Evolutionary conservation across 2,888 invertebrate species (phyloP).

Genomic region (Blera fallax): DNA sequence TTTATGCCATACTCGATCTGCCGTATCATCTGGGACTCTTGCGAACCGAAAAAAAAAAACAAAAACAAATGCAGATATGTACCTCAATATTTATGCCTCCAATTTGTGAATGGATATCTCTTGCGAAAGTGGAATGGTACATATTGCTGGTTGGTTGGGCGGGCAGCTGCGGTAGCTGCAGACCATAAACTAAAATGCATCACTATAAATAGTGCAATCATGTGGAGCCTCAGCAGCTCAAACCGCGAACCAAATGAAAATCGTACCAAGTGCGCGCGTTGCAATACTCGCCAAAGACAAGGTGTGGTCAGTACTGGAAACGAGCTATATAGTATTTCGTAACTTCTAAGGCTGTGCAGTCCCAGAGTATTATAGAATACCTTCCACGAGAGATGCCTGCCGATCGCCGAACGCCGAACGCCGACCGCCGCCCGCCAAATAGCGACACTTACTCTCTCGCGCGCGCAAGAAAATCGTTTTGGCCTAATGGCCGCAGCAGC

Average conservation of each 20-base stretch:
- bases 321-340: constrained; percentile 71
- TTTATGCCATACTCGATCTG: constrained; percentile 6
- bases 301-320: constrained; percentile 73
- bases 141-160: constrained; percentile 61
- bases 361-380: constrained; percentile 59
- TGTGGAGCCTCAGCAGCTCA: constrained; percentile 62
- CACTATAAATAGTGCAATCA: constrained; percentile 73
- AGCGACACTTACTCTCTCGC: constrained; percentile 65
- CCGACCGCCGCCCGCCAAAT: constrained; percentile 38
- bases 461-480: constrained; percentile 67
- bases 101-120: constrained; percentile 72
- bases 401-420: background rate
- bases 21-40: constrained; percentile 52
- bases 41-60: background rate
- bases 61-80: constrained; percentile 33
- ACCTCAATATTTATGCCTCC: constrained; percentile 67
- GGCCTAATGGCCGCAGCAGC: constrained; percentile 58
- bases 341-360: constrained; percentile 61
- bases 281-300: constrained; percentile 67
- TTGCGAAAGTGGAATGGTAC: constrained; percentile 70
- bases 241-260: constrained; percentile 68
- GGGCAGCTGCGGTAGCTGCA: constrained; percentile 72
- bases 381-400: constrained; percentile 50
- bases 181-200: constrained; percentile 72
- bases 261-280: constrained; percentile 69